Percentiles rank a stretch among this genome's conserved stretches.
These are phyloP conservation scores for Clunio marinus DNA, from an alignment of 2,888 invertebrate genomes.

Conservation along the genomic window DNA sequence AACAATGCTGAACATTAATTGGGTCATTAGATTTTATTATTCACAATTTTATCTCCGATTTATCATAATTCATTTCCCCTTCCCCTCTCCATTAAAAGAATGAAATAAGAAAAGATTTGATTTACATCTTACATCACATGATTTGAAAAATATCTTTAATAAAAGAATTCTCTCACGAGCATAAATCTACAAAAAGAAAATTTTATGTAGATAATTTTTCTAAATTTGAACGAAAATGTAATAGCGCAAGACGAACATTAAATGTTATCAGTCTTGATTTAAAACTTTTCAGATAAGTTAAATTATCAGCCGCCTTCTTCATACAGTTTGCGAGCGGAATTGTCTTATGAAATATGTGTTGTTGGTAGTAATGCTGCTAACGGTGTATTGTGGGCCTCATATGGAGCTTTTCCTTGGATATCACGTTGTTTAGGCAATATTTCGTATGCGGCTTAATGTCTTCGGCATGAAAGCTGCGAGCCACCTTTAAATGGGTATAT, in stretches of 20 bases:
- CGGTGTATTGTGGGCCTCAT: conserved; percentile 23
- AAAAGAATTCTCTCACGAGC: no score
- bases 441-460: conserved; percentile 17
- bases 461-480: conserved; percentile 23
- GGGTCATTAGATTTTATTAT: conserved; percentile 22
- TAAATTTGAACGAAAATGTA: no score
- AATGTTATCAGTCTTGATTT: conserved; percentile 39
- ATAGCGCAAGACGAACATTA: no score
- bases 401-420: conserved; percentile 8
- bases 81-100: no score
- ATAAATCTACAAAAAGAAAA: no score
- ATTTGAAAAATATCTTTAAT: no score
- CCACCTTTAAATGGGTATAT: conserved; percentile 24
- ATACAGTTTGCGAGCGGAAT: not conserved
- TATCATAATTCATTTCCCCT: not conserved
- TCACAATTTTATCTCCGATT: not conserved
- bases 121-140: no score
- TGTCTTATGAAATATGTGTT: conserved; percentile 4
- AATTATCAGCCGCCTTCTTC: not conserved
- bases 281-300: conserved; percentile 34
- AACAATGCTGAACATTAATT: not conserved
- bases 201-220: no score
- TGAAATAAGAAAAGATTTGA: no score
- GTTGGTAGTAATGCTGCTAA: not conserved
- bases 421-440: conserved; percentile 25